These are phyloP conservation scores for Campoplex capitator DNA, from an alignment of 2,888 invertebrate species.

Conservation along the genomic window DNA sequence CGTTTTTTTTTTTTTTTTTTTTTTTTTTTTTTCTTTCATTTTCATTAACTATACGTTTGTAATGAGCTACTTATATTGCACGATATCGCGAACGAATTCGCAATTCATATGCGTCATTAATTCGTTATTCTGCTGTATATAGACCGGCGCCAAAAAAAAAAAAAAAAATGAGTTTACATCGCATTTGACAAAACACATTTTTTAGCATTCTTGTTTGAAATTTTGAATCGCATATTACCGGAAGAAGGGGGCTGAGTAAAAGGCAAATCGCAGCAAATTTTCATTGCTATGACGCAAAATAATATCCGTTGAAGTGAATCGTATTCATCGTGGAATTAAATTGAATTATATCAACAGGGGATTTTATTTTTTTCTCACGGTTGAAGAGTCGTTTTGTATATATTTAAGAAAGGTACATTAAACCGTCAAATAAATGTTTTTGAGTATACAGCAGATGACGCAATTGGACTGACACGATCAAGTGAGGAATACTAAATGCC, in stretches of 20 bases:
- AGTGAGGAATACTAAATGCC: slow-evolving; percentile 40
- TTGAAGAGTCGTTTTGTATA: neutral
- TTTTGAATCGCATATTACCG: too few relatives aligned
- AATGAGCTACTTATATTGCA: slow-evolving; percentile 46
- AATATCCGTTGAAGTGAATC: neutral
- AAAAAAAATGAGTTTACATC: neutral
- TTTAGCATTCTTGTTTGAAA: neutral
- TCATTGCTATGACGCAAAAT: neutral
- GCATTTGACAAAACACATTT: neutral
- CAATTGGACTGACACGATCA: slow-evolving; percentile 37
- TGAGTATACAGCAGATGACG: slow-evolving; percentile 28
- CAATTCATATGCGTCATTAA: neutral
- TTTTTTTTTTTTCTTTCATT: slow-evolving; percentile 17
- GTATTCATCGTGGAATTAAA: neutral
- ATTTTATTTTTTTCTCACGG: neutral
- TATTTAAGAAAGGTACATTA: neutral
- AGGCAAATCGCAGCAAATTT: neutral
- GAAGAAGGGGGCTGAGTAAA: neutral
- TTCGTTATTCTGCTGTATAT: neutral
- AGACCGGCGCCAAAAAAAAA: neutral
- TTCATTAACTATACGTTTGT: slow-evolving; percentile 16
- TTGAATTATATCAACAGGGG: neutral
- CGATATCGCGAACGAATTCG: slow-evolving; percentile 17
- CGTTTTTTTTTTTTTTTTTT: slow-evolving; percentile 15
- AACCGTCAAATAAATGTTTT: slow-evolving; percentile 16